Evolutionary conservation across 2,888 invertebrate species (phyloP).

Genomic region (Tinea pellionella): DNA sequence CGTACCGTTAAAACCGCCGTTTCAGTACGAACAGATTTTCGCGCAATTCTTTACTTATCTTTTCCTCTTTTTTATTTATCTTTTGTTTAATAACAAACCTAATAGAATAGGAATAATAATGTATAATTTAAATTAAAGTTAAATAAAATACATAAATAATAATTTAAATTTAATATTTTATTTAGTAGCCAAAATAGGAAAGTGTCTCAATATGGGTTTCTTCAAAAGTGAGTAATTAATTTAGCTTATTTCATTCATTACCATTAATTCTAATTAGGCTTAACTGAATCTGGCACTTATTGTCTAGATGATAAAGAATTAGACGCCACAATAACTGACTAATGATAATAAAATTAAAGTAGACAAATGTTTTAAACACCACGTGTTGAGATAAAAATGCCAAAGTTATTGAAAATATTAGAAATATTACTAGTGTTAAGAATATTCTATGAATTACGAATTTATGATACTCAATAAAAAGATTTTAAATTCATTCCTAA

Average conservation of each 20-base stretch:
- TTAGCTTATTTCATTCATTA: not conserved
- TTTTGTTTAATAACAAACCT: not conserved
- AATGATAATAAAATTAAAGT: not conserved
- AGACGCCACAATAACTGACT: not conserved
- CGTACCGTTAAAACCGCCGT: slow-evolving; percentile 9
- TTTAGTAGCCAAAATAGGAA: slow-evolving; percentile 40
- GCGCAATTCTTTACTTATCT: too few relatives aligned
- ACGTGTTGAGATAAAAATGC: too few relatives aligned
- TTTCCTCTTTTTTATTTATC: not conserved
- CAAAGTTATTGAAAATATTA: too few relatives aligned
- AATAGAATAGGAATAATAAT: not conserved
- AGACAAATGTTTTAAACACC: not conserved
- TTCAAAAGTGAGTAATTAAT: slow-evolving; percentile 52
- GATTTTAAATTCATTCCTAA: too few relatives aligned
- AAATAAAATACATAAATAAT: not conserved
- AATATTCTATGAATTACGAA: too few relatives aligned
- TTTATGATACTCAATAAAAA: too few relatives aligned
- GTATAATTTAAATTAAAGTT: not conserved
- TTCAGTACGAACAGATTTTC: not conserved
- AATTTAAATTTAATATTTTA: not conserved
- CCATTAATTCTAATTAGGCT: not conserved
- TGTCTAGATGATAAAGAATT: not conserved
- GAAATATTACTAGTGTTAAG: too few relatives aligned
- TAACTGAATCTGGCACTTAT: not conserved
- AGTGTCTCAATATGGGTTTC: slow-evolving; percentile 63